Base-by-base conservation (phyloP, 2,797 vertebrate genomes). In the Bryconaethiops microstoma region DNA sequence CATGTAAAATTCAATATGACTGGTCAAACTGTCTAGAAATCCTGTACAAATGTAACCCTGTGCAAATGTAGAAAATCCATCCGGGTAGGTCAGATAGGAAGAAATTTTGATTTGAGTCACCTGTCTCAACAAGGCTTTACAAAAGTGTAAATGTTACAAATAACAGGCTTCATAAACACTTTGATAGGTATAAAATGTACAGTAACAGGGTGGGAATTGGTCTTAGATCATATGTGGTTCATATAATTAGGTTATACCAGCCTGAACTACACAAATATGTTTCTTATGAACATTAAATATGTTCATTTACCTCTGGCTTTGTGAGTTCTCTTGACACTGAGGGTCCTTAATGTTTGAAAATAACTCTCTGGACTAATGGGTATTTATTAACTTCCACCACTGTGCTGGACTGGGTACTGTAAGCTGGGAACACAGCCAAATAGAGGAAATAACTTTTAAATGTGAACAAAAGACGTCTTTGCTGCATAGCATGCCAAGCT, bases 371-470 rank as follows among this genome's bases (percentile, higher is more conserved):
- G 12, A 54, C 48, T 71, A 59, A 76, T 35, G 48, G 75, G 13
- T 60, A 35, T 21, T 62, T 62, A 10, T 13, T 48, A 69, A 5
- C n/a, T 23, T 71, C 42, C 3, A 70, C 23, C 19, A 62, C 17
- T 35, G 17, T 17, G 64, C 13, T 17, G 17, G 54, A 7, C 7
- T 59, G 7, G 13, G 82, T 42, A 52, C 40, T 72, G 70, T 50
- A 52, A 57, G 80, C 80, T 88, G 84, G 86, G 89, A 89, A 88
- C 60, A 35, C 8, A 40, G 88, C 88, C 88, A 90, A 83, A 75
- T 82, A 74, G 71, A 82, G 82, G 70, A 89, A 91, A 85, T 84
- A 54, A 79, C 86, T 84, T 77, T 59, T 60, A 63, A 85, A 74
- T 81, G 63, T 84, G 78, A 87, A 62, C 82, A 57, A 62, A 80